Conservation (phyloP, 2,113 vertebrate genomes). For the Siphamia tubifer region DNA sequence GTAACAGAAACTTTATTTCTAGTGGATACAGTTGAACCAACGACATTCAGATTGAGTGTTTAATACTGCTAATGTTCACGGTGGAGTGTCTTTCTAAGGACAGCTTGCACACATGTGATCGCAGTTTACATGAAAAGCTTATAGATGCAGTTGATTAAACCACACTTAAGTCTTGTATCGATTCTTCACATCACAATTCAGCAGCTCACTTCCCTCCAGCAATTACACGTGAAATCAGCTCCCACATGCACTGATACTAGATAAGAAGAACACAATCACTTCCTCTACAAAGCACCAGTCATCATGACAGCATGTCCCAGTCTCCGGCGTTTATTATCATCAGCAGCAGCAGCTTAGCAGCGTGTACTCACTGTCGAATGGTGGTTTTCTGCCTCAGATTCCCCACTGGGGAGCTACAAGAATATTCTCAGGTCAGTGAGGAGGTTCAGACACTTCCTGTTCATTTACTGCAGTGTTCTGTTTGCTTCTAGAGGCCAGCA, state of each 20-base stretch:
- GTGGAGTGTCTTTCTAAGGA: conserved; percentile 16
- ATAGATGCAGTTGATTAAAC: conserved; percentile 1
- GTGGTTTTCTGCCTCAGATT: conserved; percentile 7
- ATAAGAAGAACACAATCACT: conserved; percentile 16
- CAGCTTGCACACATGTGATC: not conserved
- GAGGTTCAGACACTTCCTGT: not conserved
- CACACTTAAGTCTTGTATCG: not conserved
- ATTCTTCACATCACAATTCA: conserved; percentile 2
- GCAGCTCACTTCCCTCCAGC: not conserved
- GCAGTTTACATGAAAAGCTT: not conserved
- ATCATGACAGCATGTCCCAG: not conserved
- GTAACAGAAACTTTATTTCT: no score
- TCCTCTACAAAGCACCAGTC: not conserved
- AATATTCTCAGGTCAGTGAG: conserved; percentile 36
- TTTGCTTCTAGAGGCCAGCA: not conserved
- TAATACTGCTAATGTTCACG: not conserved
- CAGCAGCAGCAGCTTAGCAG: not conserved
- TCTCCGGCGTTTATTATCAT: not conserved
- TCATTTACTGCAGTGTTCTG: not conserved
- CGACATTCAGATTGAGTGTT: no score
- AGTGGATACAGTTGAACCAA: no score
- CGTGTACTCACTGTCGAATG: conserved; percentile 42
- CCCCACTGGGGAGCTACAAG: conserved; percentile 20
- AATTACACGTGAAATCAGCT: conserved; percentile 8
- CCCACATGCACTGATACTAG: conserved; percentile 13